Percentiles rank a stretch among this genome's conserved stretches.
Evolutionary conservation across 1,140 invertebrate species (phyloP).

Genomic region (Sinella curviseta): DNA sequence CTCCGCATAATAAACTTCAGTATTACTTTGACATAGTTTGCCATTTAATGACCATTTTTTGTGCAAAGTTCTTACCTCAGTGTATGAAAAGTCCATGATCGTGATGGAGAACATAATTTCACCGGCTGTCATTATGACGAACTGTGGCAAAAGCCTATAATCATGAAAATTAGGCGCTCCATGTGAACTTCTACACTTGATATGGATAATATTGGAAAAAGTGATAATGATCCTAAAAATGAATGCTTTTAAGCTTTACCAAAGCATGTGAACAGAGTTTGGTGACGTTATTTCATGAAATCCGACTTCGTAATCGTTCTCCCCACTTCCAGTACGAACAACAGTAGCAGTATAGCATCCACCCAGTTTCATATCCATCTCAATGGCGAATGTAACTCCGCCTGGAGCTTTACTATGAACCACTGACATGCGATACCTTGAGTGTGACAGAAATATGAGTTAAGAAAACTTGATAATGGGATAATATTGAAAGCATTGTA

Average conservation of each 20-base stretch:
- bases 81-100: constrained; percentile 42
- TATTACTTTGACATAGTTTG: no score
- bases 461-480: background rate
- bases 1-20: no score
- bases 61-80: constrained; percentile 6
- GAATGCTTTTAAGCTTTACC: constrained; percentile 9
- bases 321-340: constrained; percentile 30
- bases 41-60: no score
- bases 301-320: background rate
- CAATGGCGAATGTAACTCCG: background rate
- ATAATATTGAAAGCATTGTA: no score
- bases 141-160: constrained; percentile 74
- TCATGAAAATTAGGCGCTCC: background rate
- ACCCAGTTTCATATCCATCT: constrained; percentile 38
- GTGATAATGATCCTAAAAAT: no score
- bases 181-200: background rate
- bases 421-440: constrained; percentile 27
- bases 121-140: constrained; percentile 78
- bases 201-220: no score
- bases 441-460: background rate
- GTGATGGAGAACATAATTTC: constrained; percentile 75
- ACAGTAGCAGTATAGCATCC: constrained; percentile 41
- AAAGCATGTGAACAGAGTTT: constrained; percentile 73
- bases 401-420: background rate
- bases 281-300: constrained; percentile 60